A percentile compares a stretch with the other conserved stretches of the same genome.
phyloP scores from a whole-genome alignment of 2,113 vertebrate species.

The Barnardius zonarius region DNA sequence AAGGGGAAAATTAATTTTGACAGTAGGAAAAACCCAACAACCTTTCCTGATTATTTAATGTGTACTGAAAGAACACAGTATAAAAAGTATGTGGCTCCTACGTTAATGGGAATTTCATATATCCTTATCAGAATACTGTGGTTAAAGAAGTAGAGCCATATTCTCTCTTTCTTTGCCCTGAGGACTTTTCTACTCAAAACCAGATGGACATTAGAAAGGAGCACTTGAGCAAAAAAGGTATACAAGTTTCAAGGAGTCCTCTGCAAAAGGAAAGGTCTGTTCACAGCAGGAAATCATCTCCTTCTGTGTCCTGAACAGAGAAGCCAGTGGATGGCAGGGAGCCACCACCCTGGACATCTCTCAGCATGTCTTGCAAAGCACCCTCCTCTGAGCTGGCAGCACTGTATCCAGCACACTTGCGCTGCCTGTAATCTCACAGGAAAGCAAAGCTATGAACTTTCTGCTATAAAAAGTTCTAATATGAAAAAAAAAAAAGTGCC shows the following conservation, averaged over 20 bases:
- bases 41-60: neutral
- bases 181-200: neutral
- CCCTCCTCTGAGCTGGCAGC: rapidly evolving
- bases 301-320: neutral
- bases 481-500: neutral
- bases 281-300: neutral
- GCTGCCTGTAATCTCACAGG: neutral
- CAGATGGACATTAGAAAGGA: neutral
- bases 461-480: neutral
- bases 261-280: neutral
- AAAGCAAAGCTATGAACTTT: neutral
- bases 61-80: neutral
- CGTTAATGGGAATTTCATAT: neutral
- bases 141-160: neutral
- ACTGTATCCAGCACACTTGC: neutral
- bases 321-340: neutral
- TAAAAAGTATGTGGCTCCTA: neutral
- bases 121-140: constrained; percentile 15
- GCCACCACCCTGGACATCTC: neutral
- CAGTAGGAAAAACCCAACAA: neutral
- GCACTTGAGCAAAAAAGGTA: neutral
- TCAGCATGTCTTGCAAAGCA: rapidly evolving
- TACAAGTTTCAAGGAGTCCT: neutral
- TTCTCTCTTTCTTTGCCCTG: neutral
- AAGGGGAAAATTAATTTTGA: neutral